phyloP scores from a whole-genome alignment of 2,888 invertebrate genomes.

The Protophormia terraenovae region DNA sequence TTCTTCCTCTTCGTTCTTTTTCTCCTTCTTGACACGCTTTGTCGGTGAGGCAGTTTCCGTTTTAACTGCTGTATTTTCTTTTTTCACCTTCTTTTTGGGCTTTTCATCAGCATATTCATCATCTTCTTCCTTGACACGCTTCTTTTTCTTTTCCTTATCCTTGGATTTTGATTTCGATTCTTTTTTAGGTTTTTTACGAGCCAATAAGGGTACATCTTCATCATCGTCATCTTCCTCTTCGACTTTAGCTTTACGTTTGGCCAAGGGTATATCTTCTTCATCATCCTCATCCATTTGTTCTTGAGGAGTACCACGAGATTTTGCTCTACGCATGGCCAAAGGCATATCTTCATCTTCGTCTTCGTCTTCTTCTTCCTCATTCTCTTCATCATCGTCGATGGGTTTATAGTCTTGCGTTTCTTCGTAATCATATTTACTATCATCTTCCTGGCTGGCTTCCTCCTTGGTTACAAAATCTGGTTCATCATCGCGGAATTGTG shows the following conservation, averaged over 20 bases:
- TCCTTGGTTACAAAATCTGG: slow-evolving; percentile 78
- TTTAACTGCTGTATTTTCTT: slow-evolving; percentile 73
- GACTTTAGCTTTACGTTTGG: slow-evolving; percentile 81
- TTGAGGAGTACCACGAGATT: slow-evolving; percentile 30
- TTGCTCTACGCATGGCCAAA: slow-evolving; percentile 59
- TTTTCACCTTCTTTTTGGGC: slow-evolving; percentile 83
- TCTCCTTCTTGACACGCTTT: slow-evolving; percentile 84
- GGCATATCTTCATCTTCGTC: slow-evolving; percentile 70
- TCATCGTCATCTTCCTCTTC: slow-evolving; percentile 83
- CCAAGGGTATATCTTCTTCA: slow-evolving; percentile 90
- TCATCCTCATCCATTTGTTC: slow-evolving; percentile 79
- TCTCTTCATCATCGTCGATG: too few species aligned
- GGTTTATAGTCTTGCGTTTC: slow-evolving; percentile 42
- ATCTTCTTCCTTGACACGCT: slow-evolving; percentile 84
- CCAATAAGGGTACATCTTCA: slow-evolving; percentile 79
- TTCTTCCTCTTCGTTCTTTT: slow-evolving; percentile 90
- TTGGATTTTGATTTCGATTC: slow-evolving; percentile 83
- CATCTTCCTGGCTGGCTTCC: slow-evolving; percentile 78
- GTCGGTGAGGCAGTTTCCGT: slow-evolving; percentile 83
- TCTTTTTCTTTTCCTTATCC: slow-evolving; percentile 87
- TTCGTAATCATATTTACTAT: slow-evolving; percentile 52
- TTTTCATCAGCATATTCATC: slow-evolving; percentile 81
- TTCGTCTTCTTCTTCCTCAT: slow-evolving; percentile 64
- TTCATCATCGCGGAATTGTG: slow-evolving; percentile 84
- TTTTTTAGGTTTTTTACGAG: slow-evolving; percentile 82